Percentiles rank a stretch among this genome's conserved stretches.
Conservation (phyloP, 2,888 invertebrate species). For the Eristalinus aeneus region DNA sequence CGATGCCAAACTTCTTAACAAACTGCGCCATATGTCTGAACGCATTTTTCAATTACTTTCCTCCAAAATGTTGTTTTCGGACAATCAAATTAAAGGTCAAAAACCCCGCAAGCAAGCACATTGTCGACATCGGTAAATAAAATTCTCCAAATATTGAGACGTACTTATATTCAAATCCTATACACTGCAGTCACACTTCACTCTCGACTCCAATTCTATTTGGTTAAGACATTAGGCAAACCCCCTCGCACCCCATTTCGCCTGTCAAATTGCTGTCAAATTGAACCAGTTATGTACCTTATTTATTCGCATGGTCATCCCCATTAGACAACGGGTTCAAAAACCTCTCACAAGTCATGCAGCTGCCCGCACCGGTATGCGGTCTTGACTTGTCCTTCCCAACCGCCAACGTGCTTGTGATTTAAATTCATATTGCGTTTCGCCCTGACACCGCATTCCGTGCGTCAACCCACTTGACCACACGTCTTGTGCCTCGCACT, state of each 20-base stretch:
- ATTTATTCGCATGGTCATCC: neutral
- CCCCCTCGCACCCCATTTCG: neutral
- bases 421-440: constrained; percentile 17
- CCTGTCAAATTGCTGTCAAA: neutral
- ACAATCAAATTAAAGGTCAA: neutral
- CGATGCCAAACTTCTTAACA: too few relatives aligned
- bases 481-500: neutral
- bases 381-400: constrained; percentile 17
- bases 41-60: too few relatives aligned
- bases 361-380: constrained; percentile 10
- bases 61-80: too few relatives aligned
- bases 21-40: too few relatives aligned
- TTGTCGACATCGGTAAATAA: neutral
- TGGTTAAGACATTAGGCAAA: neutral
- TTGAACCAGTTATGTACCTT: neutral
- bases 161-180: neutral
- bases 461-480: neutral
- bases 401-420: neutral
- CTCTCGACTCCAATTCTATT: neutral
- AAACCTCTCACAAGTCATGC: constrained; percentile 7
- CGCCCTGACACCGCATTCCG: constrained; percentile 21
- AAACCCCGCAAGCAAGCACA: neutral
- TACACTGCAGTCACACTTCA: neutral
- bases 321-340: constrained; percentile 2
- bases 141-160: neutral